phyloP scores from a whole-genome alignment of 1,140 invertebrate species.

The Reticulitermes speratus region DNA sequence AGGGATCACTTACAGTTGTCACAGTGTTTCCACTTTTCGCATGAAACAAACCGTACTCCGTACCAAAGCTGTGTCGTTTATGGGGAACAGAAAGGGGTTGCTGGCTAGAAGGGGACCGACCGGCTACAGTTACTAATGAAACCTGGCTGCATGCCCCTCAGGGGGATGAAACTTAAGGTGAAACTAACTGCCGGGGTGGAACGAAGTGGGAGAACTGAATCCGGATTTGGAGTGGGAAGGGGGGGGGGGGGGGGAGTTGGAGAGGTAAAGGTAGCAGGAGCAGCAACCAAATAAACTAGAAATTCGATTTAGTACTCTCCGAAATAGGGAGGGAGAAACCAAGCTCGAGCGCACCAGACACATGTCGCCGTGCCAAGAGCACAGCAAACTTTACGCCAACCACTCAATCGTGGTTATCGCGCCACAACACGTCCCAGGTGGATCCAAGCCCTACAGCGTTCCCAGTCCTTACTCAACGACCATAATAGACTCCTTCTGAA shows the following conservation, averaged over 20 bases:
- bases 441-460: neutral
- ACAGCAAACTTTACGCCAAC: neutral
- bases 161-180: neutral
- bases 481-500: too few relatives aligned
- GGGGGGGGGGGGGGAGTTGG: too few relatives aligned
- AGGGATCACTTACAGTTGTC: neutral
- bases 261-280: neutral
- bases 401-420: neutral
- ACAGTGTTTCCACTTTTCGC: neutral
- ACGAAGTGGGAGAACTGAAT: too few relatives aligned
- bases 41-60: neutral
- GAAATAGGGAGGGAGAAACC: too few relatives aligned
- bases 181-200: neutral
- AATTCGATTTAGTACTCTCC: neutral
- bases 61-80: neutral
- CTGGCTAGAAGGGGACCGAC: neutral
- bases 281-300: neutral
- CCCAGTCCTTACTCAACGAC: too few relatives aligned
- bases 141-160: neutral
- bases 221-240: too few relatives aligned
- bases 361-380: too few relatives aligned
- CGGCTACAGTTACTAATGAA: neutral
- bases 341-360: too few relatives aligned
- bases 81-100: neutral
- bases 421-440: neutral